phyloP scores from a whole-genome alignment of 2,113 vertebrate species.

The Tauraco erythrolophus region DNA sequence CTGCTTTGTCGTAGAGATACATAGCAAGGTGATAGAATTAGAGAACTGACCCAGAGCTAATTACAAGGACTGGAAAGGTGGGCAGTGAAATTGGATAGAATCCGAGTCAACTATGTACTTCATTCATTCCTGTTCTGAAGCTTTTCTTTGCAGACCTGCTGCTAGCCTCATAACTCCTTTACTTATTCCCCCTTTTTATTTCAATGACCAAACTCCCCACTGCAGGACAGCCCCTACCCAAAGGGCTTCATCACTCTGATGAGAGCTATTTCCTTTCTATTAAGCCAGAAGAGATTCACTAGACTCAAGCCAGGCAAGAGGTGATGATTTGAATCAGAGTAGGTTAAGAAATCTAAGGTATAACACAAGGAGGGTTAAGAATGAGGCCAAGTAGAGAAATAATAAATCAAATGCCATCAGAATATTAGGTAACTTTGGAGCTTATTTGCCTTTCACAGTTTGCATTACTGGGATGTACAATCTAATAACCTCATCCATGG shows the following conservation, averaged over 20 bases:
- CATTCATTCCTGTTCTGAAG: background rate
- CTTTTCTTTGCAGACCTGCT: background rate
- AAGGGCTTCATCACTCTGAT: background rate
- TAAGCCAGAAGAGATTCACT: background rate
- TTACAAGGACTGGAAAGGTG: background rate
- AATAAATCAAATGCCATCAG: background rate
- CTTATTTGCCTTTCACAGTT: constrained; percentile 32
- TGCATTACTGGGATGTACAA: background rate
- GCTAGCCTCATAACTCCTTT: background rate
- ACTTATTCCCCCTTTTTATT: background rate
- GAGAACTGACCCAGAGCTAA: background rate
- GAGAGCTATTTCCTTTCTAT: background rate
- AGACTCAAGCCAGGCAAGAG: background rate
- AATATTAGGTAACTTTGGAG: constrained; percentile 18
- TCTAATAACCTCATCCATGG: background rate
- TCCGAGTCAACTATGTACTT: background rate
- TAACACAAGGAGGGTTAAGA: background rate
- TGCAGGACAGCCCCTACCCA: background rate
- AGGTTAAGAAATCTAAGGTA: background rate
- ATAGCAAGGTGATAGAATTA: background rate
- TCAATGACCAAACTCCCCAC: background rate
- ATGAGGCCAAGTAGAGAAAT: background rate
- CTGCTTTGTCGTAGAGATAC: background rate
- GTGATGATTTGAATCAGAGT: background rate
- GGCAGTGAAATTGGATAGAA: background rate